These are phyloP conservation scores for Syngnathus rostellatus DNA, from an alignment of 2,797 vertebrate species.

Conservation along the genomic window DNA sequence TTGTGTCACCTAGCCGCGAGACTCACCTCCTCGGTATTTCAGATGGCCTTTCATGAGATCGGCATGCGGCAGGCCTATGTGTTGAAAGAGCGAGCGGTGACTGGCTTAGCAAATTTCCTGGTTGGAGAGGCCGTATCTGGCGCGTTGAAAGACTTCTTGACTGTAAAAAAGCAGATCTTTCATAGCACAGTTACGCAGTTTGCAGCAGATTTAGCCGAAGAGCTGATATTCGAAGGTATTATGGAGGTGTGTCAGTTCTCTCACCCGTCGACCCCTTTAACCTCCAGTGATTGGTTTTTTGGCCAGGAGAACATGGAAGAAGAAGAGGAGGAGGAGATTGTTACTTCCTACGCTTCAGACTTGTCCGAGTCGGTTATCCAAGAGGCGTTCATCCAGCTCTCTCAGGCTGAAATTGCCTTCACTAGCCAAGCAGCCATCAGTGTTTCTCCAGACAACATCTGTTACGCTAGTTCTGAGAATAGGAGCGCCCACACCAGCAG, in stretches of 20 bases:
- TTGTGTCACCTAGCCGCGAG: conserved; percentile 88
- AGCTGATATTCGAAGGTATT: conserved; percentile 94
- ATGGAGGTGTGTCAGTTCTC: conserved; percentile 99
- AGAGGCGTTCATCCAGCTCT: conserved; percentile 95
- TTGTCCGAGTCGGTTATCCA: conserved; percentile 96
- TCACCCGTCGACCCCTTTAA: conserved; percentile 79
- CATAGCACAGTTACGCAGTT: conserved; percentile 83
- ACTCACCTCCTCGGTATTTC: conserved; percentile 90
- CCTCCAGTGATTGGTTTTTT: conserved; percentile 65
- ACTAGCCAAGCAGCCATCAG: conserved; percentile 90
- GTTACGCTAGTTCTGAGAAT: conserved; percentile 77
- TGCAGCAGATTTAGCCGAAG: conserved; percentile 90
- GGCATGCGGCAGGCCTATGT: conserved; percentile 82
- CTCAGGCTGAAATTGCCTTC: conserved; percentile 86
- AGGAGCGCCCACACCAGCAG: conserved; percentile 68
- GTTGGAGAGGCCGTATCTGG: conserved; percentile 87
- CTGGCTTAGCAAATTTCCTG: conserved; percentile 82
- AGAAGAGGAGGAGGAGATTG: conserved; percentile 74
- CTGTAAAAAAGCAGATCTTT: conserved; percentile 90
- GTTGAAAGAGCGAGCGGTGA: conserved; percentile 84
- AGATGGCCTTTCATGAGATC: conserved; percentile 96
- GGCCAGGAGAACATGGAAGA: conserved; percentile 61
- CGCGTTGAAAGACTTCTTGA: conserved; percentile 84
- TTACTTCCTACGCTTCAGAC: conserved; percentile 89
- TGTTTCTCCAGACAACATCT: conserved; percentile 84